Conservation (phyloP, 92 coral and sea anemone species). For the Ricordea florida region DNA sequence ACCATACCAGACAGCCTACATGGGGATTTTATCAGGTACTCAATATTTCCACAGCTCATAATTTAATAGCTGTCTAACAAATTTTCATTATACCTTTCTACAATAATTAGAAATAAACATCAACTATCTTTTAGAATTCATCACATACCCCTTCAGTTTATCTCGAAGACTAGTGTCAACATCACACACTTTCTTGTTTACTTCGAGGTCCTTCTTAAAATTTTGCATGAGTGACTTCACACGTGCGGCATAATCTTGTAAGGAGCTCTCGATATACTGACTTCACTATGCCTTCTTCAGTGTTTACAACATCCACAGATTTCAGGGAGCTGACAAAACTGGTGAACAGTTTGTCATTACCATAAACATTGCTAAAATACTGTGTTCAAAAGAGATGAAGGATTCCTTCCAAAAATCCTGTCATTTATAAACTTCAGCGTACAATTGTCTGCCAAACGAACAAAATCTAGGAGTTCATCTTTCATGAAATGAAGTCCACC, state of each 20-base stretch:
- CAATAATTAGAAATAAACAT: no score
- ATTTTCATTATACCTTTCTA: no score
- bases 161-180: slow-evolving; percentile 23
- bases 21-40: no score
- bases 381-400: no score
- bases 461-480: neutral
- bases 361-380: no score
- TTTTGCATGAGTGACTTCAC: slow-evolving; percentile 5
- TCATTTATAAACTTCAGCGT: neutral
- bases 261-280: neutral
- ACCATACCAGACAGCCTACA: no score
- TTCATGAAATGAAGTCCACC: slow-evolving; percentile 18
- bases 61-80: no score
- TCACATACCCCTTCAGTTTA: slow-evolving; percentile 24
- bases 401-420: no score
- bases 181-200: slow-evolving; percentile 23
- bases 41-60: no score
- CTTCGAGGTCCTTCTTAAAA: slow-evolving; percentile 5
- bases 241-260: slow-evolving; percentile 3
- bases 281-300: neutral
- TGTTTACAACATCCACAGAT: neutral
- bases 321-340: neutral
- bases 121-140: neutral
- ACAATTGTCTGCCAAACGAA: neutral
- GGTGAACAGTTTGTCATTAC: neutral